Conservation (phyloP, 2,888 invertebrate species). For the Andrena trimmerana region DNA sequence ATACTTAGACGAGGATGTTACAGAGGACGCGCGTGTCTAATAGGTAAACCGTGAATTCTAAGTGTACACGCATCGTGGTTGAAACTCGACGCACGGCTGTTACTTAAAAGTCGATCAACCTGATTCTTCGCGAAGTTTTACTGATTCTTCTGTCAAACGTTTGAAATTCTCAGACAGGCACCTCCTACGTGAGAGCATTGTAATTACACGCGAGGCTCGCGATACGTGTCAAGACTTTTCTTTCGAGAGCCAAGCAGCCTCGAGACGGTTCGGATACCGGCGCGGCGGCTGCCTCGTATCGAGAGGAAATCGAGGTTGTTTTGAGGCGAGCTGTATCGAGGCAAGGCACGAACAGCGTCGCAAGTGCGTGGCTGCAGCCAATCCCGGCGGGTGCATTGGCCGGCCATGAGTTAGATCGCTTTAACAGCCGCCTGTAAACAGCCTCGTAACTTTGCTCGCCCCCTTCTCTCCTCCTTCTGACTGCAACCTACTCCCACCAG, state of each 20-base stretch:
- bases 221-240: not conserved
- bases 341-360: constrained; percentile 54
- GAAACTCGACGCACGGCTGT: too few relatives aligned
- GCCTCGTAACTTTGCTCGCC: constrained; percentile 80
- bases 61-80: too few relatives aligned
- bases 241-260: not conserved
- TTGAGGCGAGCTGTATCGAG: constrained; percentile 54
- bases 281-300: not conserved
- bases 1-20: too few relatives aligned
- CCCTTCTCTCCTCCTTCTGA: constrained; percentile 50
- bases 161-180: too few relatives aligned
- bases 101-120: too few relatives aligned
- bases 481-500: constrained; percentile 37
- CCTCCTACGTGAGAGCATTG: too few relatives aligned
- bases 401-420: constrained; percentile 83
- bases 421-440: constrained; percentile 81
- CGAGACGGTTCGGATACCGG: not conserved
- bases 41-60: too few relatives aligned
- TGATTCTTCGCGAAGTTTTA: too few relatives aligned
- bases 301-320: constrained; percentile 14
- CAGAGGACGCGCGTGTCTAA: too few relatives aligned
- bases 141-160: too few relatives aligned
- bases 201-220: not conserved
- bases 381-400: constrained; percentile 81
- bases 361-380: constrained; percentile 69